These are phyloP conservation scores for Phymatocera aterrima DNA, from an alignment of 2,888 invertebrate species.

Conservation along the genomic window DNA sequence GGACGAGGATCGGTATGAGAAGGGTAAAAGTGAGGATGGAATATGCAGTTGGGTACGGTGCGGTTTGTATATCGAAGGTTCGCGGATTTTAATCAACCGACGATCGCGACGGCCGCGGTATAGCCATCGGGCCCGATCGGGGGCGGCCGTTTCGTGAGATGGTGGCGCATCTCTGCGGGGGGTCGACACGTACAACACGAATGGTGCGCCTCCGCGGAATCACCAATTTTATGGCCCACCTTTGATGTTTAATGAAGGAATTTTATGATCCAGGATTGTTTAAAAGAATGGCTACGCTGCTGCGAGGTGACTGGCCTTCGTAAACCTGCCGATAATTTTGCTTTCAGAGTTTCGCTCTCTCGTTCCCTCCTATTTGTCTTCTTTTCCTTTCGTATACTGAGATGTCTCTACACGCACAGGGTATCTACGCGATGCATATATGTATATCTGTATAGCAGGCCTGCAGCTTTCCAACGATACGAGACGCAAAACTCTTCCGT, in stretches of 20 bases:
- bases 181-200: conserved; percentile 73
- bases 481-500: conserved; percentile 30
- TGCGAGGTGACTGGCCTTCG: conserved; percentile 55
- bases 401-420: neutral
- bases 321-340: conserved; percentile 66
- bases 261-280: conserved; percentile 72
- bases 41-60: conserved; percentile 67
- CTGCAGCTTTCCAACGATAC: conserved; percentile 30
- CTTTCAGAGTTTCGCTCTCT: conserved; percentile 50
- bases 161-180: conserved; percentile 72
- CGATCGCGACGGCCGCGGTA: conserved; percentile 60
- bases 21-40: conserved; percentile 51
- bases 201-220: conserved; percentile 64
- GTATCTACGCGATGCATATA: neutral
- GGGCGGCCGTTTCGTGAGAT: conserved; percentile 68
- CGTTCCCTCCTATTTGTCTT: too few species aligned
- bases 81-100: conserved; percentile 73
- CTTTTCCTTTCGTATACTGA: conserved; percentile 43
- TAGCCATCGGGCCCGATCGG: conserved; percentile 61
- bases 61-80: conserved; percentile 69
- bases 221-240: conserved; percentile 72
- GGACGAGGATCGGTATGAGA: conserved; percentile 5
- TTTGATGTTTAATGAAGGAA: conserved; percentile 73
- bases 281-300: conserved; percentile 65
- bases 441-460: neutral